A percentile compares a stretch with the other conserved stretches of the same genome.
Conservation (phyloP, 2,888 invertebrate genomes). For the Pogonocherus hispidulus region DNA sequence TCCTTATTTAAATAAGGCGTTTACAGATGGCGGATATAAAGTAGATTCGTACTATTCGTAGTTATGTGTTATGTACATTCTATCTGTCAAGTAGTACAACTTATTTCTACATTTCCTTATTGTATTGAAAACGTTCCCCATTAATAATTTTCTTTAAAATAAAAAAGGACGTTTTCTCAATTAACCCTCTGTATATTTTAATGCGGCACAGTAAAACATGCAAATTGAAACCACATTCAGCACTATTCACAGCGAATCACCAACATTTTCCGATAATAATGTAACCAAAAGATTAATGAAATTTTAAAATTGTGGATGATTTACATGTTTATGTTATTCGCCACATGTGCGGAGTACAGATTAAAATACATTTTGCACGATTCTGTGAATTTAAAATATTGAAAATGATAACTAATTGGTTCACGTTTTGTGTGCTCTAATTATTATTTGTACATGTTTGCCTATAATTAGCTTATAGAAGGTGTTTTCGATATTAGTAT, state of each 20-base stretch:
- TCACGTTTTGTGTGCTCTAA: constrained; percentile 1
- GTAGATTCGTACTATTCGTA: no score
- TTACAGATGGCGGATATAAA: no score
- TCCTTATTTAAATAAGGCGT: no score
- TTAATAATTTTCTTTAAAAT: no score
- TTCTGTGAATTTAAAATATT: background rate
- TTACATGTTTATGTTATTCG: background rate
- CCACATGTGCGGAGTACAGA: background rate
- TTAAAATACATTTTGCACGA: constrained; percentile 6
- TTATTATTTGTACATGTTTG: background rate
- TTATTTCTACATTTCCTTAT: no score
- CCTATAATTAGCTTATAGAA: no score
- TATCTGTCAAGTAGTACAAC: no score
- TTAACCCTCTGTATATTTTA: no score
- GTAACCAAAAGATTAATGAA: constrained; percentile 9
- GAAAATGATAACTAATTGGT: constrained; percentile 3
- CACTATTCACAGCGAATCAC: background rate
- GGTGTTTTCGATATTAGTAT: no score
- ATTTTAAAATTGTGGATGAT: constrained; percentile 13
- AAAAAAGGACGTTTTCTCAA: no score
- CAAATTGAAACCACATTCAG: background rate
- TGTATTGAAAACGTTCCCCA: no score
- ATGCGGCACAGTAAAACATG: background rate
- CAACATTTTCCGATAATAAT: background rate
- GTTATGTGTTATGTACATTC: no score